Evolutionary conservation across 2,888 invertebrate genomes (phyloP), one percentile per base, ranked within the genome.

Genomic region (Julus scanicus): DNA sequence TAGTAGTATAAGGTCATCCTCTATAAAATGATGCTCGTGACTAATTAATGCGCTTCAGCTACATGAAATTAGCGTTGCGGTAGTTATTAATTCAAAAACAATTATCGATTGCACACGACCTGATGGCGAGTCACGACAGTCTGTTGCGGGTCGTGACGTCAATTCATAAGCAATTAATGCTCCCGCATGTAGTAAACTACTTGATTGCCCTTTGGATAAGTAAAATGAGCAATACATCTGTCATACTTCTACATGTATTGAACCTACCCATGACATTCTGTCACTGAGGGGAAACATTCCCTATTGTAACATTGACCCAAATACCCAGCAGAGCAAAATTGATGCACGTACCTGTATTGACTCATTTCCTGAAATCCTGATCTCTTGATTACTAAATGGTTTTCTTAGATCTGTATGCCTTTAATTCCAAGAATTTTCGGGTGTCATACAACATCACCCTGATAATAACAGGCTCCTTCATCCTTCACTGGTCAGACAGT

Each of bases 141-240:
- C 17, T 17, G n/a, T 63, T 71, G 11, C 71, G 71, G 71, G 20
- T 71, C 20, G 71, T 71, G 71, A 71, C 29, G 71, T 71, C 71
- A 71, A 71, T 71, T 71, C 5, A 29, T 4, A 71, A 71, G 71
- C 29, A 71, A 71, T 71, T 71, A 71, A 71, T 71, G 71, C 20
- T 71, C 71, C 9, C 9, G 71, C 71, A 29, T 71, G 29, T 71
- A n/a, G 71, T 20, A 20, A 71, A 71, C 71, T 9, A 20, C 71
- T 5, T 44, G 44, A 20, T 71, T 71, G 6, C n/a, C 71, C 71
- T 71, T 71, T 71, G 4, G 71, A 20, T 71, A 71, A 71, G 17
- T n/a, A 6, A 20, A 6, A 63, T 63, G 6, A 63, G 71, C 20
- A 29, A 71, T 8, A 71, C 29, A 71, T 71, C 9, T 53, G 9